Evolutionary conservation across 2,797 vertebrate species (phyloP), one percentile per base, ranked within the genome.

Genomic region (Heteromormyrus szaboi): DNA sequence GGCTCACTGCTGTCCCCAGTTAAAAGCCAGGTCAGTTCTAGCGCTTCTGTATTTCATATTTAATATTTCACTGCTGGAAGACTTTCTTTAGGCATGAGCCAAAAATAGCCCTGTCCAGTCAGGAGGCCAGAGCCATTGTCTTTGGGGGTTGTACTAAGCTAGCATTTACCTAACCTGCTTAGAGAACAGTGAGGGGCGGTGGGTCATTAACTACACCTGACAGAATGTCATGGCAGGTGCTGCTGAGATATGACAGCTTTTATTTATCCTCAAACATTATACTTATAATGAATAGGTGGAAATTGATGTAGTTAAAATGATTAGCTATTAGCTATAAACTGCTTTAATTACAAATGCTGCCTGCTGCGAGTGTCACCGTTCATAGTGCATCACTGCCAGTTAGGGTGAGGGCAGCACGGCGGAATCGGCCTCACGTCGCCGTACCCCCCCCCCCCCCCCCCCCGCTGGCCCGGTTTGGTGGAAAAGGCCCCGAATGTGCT

Each of bases 261-360:
- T 50, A 25, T 50, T 85, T 85, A 50, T 4, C n/a, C 5, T 53
- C 46, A 11, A 50, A 50, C 12, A 25, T 85, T 50, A 51, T 25
- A 3, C 72, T 44, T 76, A 76, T 41, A 44, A 76, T 44, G 72
- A 41, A 76, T 76, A 17, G 37, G 72, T 44, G 37, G 6, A 44
- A 76, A 76, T 76, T 76, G 72, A 19, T 76, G 72, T 2, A 37
- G 72, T 85, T 85, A 50, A 48, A 85, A 14, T 50, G 50, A 85
- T 85, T 85, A 85, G n/a, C 11, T 85, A 85, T 85, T 85, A 85
- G n/a, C 11, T 85, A 51, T 48, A 25, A 85, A 85, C 44, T 53
- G 44, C 17, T 53, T 48, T 85, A n/a, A 84, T 85, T 50, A 53
- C 83, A 25, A 51, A 85, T 51, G 8, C 29, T 22, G 11, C 17